phyloP scores from a whole-genome alignment of 2,888 invertebrate genomes.

The Steinernema carpocapsae region DNA sequence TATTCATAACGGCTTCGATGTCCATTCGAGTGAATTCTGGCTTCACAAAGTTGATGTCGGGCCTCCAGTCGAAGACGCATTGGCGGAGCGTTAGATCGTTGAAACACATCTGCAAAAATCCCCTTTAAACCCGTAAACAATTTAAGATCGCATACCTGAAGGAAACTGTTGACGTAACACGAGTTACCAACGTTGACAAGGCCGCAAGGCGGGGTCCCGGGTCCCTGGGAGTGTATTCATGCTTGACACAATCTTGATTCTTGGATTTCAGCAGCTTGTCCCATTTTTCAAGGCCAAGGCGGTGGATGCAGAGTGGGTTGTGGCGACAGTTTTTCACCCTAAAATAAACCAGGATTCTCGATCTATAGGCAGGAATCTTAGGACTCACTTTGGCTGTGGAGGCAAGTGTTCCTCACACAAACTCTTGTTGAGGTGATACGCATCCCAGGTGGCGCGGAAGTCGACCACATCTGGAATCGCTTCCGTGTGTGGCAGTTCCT shows the following conservation, averaged over 20 bases:
- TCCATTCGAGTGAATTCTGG: slow-evolving; percentile 53
- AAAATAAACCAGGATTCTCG: not conserved
- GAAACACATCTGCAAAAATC: slow-evolving; percentile 61
- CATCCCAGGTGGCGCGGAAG: slow-evolving; percentile 40
- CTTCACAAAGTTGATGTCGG: slow-evolving; percentile 47
- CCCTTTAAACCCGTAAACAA: not conserved
- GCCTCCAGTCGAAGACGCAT: slow-evolving; percentile 62
- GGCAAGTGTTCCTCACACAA: slow-evolving; percentile 49
- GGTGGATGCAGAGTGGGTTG: slow-evolving; percentile 62
- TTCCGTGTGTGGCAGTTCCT: not conserved
- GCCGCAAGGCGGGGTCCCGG: slow-evolving; percentile 60
- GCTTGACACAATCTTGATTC: slow-evolving; percentile 19
- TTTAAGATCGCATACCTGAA: slow-evolving; percentile 53
- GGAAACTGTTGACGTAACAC: slow-evolving; percentile 67
- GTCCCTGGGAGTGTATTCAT: slow-evolving; percentile 48
- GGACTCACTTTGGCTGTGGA: slow-evolving; percentile 54
- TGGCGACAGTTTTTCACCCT: slow-evolving; percentile 54
- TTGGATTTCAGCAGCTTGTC: slow-evolving; percentile 57
- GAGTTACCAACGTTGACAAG: slow-evolving; percentile 62
- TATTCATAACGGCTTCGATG: slow-evolving; percentile 60
- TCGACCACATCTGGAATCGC: slow-evolving; percentile 39
- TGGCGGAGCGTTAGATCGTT: slow-evolving; percentile 65
- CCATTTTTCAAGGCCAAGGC: slow-evolving; percentile 64
- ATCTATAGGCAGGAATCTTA: not conserved
- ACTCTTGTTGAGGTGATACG: slow-evolving; percentile 48